A percentile compares a stretch with the other conserved stretches of the same genome.
Conservation (phyloP, 2,888 invertebrate genomes). For the Brachyopa scutellaris region DNA sequence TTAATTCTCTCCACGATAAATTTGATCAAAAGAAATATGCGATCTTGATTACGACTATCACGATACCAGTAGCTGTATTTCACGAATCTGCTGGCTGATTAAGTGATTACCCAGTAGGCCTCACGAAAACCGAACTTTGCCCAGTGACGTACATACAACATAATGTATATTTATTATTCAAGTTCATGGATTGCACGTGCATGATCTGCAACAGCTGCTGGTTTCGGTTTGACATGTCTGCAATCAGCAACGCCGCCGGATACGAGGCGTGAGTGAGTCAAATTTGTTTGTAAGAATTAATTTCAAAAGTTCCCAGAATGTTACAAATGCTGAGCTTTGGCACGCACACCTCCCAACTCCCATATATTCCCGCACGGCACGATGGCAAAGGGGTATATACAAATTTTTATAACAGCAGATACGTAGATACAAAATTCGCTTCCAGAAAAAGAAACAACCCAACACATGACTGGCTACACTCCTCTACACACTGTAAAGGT, state of each 20-base stretch:
- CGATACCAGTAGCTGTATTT: conserved; percentile 29
- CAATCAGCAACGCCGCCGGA: no score
- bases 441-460: conserved; percentile 60
- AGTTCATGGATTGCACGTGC: conserved; percentile 18
- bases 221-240: no score
- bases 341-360: conserved; percentile 50
- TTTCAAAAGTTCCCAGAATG: conserved; percentile 49
- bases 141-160: no score
- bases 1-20: background rate
- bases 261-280: conserved; percentile 19
- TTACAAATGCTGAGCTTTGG: conserved; percentile 55
- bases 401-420: background rate
- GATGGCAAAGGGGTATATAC: background rate
- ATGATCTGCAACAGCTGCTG: conserved; percentile 13
- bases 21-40: background rate
- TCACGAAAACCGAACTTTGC: no score
- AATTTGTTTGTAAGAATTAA: conserved; percentile 1
- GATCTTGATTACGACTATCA: conserved; percentile 10
- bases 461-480: conserved; percentile 24
- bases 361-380: background rate
- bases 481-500: conserved; percentile 58
- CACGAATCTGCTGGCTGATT: conserved; percentile 34
- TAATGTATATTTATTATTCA: background rate
- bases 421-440: conserved; percentile 34
- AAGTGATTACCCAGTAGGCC: no score